Evolutionary conservation across 2,113 vertebrate species (phyloP).

Genomic region (Otis tarda): DNA sequence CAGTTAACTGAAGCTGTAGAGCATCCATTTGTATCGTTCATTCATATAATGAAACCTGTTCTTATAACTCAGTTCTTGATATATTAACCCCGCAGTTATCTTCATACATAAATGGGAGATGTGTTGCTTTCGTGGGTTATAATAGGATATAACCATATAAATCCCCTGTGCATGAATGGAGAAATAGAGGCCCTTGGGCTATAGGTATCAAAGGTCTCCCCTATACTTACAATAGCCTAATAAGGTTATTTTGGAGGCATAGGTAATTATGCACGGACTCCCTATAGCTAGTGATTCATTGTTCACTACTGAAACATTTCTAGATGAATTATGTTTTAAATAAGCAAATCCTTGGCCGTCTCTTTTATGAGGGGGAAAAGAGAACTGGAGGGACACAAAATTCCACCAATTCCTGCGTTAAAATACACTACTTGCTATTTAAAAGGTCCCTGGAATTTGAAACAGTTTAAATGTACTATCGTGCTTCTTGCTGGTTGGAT

Average conservation of each 20-base stretch:
- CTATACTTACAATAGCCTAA: conserved; percentile 50
- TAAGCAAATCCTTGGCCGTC: conserved; percentile 37
- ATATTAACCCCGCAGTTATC: conserved; percentile 46
- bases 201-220: conserved; percentile 50
- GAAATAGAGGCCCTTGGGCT: conserved; percentile 46
- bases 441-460: background rate
- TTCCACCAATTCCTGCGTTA: background rate
- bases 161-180: conserved; percentile 50
- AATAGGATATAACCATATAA: conserved; percentile 57
- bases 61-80: conserved; percentile 53
- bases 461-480: background rate
- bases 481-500: background rate
- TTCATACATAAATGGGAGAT: conserved; percentile 51
- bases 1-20: conserved; percentile 38
- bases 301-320: conserved; percentile 44
- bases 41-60: conserved; percentile 55
- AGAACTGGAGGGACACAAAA: background rate
- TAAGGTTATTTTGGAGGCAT: conserved; percentile 60
- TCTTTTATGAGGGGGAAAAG: background rate
- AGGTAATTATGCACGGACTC: conserved; percentile 39
- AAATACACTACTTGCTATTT: background rate
- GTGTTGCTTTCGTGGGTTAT: conserved; percentile 53
- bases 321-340: conserved; percentile 58
- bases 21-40: conserved; percentile 55
- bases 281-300: conserved; percentile 53